Percentiles rank a stretch among this genome's conserved stretches.
These are phyloP conservation scores for Actinemys pallida DNA, from an alignment of 2,113 vertebrate species.

Conservation along the genomic window DNA sequence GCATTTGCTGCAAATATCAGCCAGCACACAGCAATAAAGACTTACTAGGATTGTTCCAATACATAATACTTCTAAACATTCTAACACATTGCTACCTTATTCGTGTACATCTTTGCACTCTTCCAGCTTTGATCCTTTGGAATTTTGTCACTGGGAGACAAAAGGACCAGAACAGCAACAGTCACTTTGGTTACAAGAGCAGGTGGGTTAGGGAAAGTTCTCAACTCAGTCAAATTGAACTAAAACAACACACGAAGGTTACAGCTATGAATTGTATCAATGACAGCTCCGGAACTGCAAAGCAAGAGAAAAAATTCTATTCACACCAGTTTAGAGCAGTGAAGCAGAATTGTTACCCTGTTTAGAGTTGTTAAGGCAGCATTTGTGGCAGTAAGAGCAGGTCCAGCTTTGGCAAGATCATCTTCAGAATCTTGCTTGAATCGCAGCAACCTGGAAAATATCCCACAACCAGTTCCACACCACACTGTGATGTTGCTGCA, in stretches of 20 bases:
- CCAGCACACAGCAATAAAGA: constrained; percentile 26
- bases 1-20: constrained; percentile 60
- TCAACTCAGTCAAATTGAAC: constrained; percentile 83
- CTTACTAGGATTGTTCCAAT: constrained; percentile 7
- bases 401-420: constrained; percentile 80
- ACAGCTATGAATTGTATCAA: constrained; percentile 19
- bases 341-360: constrained; percentile 56
- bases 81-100: constrained; percentile 71
- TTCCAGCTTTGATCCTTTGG: constrained; percentile 85
- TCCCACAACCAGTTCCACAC: constrained; percentile 21
- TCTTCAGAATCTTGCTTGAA: constrained; percentile 80
- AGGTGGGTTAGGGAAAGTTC: constrained; percentile 80
- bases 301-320: not conserved
- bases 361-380: constrained; percentile 77
- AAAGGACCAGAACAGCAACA: constrained; percentile 75
- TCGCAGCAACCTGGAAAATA: constrained; percentile 76
- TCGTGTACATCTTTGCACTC: constrained; percentile 80
- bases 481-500: not conserved
- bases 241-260: constrained; percentile 36
- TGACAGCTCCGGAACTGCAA: not conserved
- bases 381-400: constrained; percentile 77
- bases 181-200: constrained; percentile 74
- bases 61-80: not conserved
- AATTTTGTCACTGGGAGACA: constrained; percentile 73
- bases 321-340: not conserved